These are phyloP conservation scores for Malthinus flaveolus DNA, from an alignment of 2,888 invertebrate genomes.

Conservation along the genomic window DNA sequence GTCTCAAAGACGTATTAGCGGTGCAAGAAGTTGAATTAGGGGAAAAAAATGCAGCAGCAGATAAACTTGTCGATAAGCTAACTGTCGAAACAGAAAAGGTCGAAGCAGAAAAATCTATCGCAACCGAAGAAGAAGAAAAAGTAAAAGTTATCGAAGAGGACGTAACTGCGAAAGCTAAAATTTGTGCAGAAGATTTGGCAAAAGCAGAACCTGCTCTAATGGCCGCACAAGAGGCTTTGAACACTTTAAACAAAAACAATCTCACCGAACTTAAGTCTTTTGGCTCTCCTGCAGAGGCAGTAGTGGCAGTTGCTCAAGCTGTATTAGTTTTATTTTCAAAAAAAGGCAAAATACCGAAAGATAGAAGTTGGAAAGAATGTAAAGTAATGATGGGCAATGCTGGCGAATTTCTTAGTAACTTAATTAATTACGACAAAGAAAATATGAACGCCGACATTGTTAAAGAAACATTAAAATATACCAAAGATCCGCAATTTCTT, in stretches of 20 bases:
- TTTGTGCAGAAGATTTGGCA: slow-evolving; percentile 86
- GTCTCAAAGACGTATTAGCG: slow-evolving; percentile 75
- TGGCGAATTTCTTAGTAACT: slow-evolving; percentile 80
- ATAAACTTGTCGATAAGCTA: slow-evolving; percentile 83
- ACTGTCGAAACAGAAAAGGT: slow-evolving; percentile 91
- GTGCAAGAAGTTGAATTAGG: slow-evolving; percentile 69
- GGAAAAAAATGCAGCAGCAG: slow-evolving; percentile 88
- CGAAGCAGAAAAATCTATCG: slow-evolving; percentile 80
- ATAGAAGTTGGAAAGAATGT: slow-evolving; percentile 89
- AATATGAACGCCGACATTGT: slow-evolving; percentile 87
- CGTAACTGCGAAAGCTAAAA: slow-evolving; percentile 79
- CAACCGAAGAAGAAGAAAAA: slow-evolving; percentile 85
- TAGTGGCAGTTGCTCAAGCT: slow-evolving; percentile 83
- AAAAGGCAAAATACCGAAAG: slow-evolving; percentile 83
- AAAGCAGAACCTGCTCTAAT: slow-evolving; percentile 90
- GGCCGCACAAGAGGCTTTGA: slow-evolving; percentile 88
- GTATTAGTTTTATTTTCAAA: slow-evolving; percentile 84
- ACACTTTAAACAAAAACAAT: slow-evolving; percentile 91
- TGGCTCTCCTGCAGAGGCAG: slow-evolving; percentile 87
- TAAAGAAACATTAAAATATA: slow-evolving; percentile 71
- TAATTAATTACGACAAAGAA: slow-evolving; percentile 90
- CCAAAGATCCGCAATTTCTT: slow-evolving; percentile 76
- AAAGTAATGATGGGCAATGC: slow-evolving; percentile 90
- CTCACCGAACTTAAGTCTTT: slow-evolving; percentile 94
- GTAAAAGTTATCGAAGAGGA: slow-evolving; percentile 88